A percentile compares a stretch with the other conserved stretches of the same genome.
These are phyloP conservation scores for Hymenopus coronatus DNA, from an alignment of 2,888 invertebrate genomes.

Conservation along the genomic window DNA sequence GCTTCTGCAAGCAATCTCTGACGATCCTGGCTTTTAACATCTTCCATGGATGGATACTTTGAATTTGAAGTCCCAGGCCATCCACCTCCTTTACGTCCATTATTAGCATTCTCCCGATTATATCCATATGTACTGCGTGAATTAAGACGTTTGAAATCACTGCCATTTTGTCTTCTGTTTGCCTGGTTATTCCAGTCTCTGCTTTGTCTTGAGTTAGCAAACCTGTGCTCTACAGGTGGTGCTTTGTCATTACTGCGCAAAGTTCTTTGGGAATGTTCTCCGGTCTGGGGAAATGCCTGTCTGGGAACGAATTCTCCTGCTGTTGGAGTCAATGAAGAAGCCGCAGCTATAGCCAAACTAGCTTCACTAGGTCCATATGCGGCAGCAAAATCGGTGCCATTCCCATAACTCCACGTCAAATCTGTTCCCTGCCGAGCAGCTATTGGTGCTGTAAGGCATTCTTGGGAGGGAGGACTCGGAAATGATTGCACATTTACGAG, in stretches of 20 bases:
- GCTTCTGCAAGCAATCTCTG: constrained; percentile 26
- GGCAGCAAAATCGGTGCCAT: neutral
- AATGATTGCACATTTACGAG: neutral
- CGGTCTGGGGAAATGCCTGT: neutral
- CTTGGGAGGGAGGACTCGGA: neutral
- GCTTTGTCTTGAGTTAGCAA: too few species aligned
- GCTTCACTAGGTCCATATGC: neutral
- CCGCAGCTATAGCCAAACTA: constrained; percentile 13
- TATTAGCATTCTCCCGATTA: neutral
- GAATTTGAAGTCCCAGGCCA: neutral
- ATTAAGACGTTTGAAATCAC: neutral
- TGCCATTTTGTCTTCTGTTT: neutral
- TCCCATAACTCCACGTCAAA: neutral
- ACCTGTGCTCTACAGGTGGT: neutral
- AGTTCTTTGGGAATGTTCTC: neutral
- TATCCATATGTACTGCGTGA: neutral
- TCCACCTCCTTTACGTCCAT: constrained; percentile 1
- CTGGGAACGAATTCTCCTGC: constrained; percentile 58
- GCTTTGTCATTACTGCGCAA: neutral
- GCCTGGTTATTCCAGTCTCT: neutral
- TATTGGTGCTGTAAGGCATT: neutral
- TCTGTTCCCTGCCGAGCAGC: neutral
- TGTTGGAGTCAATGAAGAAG: constrained; percentile 55
- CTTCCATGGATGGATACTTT: constrained; percentile 17
- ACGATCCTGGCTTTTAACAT: constrained; percentile 26